Conservation (phyloP, 1,140 invertebrate genomes). For the Caenorhabditis tropicalis region DNA sequence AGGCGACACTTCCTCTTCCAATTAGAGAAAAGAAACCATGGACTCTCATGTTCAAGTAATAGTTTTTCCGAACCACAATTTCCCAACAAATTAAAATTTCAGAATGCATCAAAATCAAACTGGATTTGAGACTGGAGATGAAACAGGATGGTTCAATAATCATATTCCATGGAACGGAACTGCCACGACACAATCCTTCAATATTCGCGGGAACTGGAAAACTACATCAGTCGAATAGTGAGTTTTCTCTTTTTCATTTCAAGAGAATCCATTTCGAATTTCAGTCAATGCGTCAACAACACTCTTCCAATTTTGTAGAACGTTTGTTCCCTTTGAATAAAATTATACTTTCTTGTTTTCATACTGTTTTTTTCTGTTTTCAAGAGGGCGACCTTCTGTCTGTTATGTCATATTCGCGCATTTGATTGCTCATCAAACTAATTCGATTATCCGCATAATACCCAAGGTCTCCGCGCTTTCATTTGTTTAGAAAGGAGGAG, state of each 20-base stretch:
- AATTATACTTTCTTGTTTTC: neutral
- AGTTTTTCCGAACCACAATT: neutral
- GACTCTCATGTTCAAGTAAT: constrained; percentile 14
- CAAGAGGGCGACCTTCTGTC: constrained; percentile 17
- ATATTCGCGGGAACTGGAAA: constrained; percentile 11
- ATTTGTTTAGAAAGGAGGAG: constrained; percentile 4
- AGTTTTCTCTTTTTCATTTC: neutral
- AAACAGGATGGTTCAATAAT: constrained; percentile 24
- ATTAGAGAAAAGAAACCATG: constrained; percentile 33
- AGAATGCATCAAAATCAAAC: neutral
- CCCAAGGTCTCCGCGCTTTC: neutral
- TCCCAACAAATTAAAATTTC: neutral
- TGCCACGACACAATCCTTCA: neutral
- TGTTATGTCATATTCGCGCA: constrained; percentile 36
- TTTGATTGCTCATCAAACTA: constrained; percentile 44
- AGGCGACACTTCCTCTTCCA: neutral
- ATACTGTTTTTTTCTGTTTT: neutral
- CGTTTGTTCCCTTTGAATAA: neutral
- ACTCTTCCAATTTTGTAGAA: constrained; percentile 15
- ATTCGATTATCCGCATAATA: constrained; percentile 15
- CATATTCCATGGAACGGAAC: constrained; percentile 24
- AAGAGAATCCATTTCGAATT: neutral
- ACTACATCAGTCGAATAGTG: constrained; percentile 11
- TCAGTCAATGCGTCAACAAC: constrained; percentile 14
- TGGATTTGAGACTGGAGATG: constrained; percentile 22